Conservation (phyloP, 1,140 invertebrate species). For the Hypsibius dujardini region DNA sequence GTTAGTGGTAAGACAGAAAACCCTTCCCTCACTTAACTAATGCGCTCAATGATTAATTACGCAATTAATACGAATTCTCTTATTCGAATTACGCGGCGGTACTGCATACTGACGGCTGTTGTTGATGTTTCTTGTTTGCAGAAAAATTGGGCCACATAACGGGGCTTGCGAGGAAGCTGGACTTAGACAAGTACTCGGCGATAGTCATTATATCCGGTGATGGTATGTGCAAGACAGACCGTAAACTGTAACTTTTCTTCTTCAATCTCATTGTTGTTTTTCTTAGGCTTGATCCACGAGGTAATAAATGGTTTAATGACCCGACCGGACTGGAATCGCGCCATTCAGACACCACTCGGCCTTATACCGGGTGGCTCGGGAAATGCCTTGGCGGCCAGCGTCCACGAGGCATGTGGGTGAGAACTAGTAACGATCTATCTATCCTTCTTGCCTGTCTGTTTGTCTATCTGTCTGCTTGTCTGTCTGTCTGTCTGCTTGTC, state of each 20-base stretch:
- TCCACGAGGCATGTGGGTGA: conserved; percentile 39
- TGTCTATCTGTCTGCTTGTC: too few species aligned
- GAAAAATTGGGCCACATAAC: conserved; percentile 67
- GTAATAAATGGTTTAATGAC: conserved; percentile 68
- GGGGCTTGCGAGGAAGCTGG: conserved; percentile 53
- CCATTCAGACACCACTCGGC: conserved; percentile 59
- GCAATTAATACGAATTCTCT: too few species aligned
- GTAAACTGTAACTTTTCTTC: conserved; percentile 46
- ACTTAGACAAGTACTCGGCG: conserved; percentile 49
- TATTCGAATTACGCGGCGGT: too few species aligned
- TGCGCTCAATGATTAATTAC: too few species aligned
- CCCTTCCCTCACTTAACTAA: too few species aligned
- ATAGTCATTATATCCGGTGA: conserved; percentile 79
- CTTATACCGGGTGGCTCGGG: conserved; percentile 84
- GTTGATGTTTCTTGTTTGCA: conserved; percentile 23
- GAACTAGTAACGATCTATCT: conserved; percentile 17
- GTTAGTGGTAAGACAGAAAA: conserved; percentile 43
- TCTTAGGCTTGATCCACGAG: conserved; percentile 17
- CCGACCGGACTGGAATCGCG: conserved; percentile 61
- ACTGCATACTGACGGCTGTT: too few species aligned
- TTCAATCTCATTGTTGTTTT: not conserved
- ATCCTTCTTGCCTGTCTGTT: too few species aligned
- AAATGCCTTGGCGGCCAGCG: conserved; percentile 73
- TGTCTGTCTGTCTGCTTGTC: too few species aligned
- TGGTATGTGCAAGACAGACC: conserved; percentile 51